Base-by-base conservation (phyloP, 2,888 invertebrate genomes). In the Scotopteryx bipunctaria region DNA sequence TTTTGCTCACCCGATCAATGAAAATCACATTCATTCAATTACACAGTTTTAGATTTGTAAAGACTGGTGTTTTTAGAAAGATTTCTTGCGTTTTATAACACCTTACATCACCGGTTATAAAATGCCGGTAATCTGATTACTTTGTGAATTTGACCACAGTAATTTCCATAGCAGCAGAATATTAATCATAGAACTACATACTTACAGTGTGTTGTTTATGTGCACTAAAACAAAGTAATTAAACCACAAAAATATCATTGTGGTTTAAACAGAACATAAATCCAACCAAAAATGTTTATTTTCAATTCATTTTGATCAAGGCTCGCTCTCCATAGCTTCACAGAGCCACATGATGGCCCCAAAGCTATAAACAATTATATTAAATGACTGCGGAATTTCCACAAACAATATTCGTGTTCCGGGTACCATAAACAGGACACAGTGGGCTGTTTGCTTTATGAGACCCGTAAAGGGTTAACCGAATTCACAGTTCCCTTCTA, bases 91-190 rank as follows among this genome's bases (percentile, higher is more conserved):
- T n/a, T n/a, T n/a, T n/a, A n/a, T n/a, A n/a, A n/a, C n/a, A n/a
- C n/a, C n/a, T n/a, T n/a, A n/a, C n/a, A n/a, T n/a, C n/a, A n/a
- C n/a, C n/a, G n/a, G n/a, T n/a, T n/a, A n/a, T n/a, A n/a, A n/a
- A n/a, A n/a, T n/a, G n/a, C n/a, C n/a, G n/a, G n/a, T n/a, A n/a
- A n/a, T 13, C 47, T 6, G 33, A 16, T 27, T 41, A 33, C 27
- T 33, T 19, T 13, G 9, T 47, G 3, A 40, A 27, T 33, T n/a
- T n/a, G 1, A 17, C 14, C 16, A 2, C 57, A 59, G 62, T 76
- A 80, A n/a, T 81, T 80, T 81, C 73, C 76, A 81, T 81, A 73
- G 47, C 69, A 69, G 71, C 68, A 64, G 63, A 65, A 67, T 73
- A 73, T 74, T 81, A 78, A 82, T 81, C 76, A 83, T 71, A 67